phyloP scores from a whole-genome alignment of 2,888 invertebrate genomes.

The Druceiella hillmani region DNA sequence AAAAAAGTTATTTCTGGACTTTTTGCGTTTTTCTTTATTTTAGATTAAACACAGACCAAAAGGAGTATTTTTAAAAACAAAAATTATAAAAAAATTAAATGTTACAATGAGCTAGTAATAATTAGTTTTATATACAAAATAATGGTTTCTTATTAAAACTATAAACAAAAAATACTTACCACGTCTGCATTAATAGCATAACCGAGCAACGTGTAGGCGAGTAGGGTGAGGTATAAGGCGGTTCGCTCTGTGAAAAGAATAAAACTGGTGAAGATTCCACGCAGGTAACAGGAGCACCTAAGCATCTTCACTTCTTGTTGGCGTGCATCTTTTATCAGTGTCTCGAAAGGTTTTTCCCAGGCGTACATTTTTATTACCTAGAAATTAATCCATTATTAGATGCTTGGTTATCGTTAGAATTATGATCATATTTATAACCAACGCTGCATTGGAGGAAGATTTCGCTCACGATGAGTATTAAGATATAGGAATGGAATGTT shows the following conservation, averaged over 20 bases:
- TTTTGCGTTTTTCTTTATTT: too few species aligned
- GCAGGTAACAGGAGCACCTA: conserved; percentile 54
- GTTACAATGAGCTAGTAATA: neutral
- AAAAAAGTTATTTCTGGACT: too few species aligned
- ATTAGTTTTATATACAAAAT: neutral
- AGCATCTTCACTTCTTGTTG: conserved; percentile 51
- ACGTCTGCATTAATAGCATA: conserved; percentile 38
- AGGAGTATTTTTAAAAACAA: conserved; percentile 39
- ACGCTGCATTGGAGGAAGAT: too few species aligned
- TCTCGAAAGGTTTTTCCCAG: conserved; percentile 82
- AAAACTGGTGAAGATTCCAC: conserved; percentile 62
- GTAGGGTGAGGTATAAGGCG: conserved; percentile 62
- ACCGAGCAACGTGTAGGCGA: conserved; percentile 46
- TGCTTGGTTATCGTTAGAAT: too few species aligned
- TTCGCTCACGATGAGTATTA: too few species aligned
- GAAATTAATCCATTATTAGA: conserved; percentile 28
- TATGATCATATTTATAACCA: too few species aligned
- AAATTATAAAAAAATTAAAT: conserved; percentile 40
- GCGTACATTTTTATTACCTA: conserved; percentile 92
- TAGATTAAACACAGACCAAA: too few species aligned
- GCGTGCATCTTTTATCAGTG: conserved; percentile 57
- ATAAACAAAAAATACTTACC: conserved; percentile 48
- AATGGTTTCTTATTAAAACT: conserved; percentile 27
- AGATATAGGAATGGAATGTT: too few species aligned
- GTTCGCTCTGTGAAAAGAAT: conserved; percentile 69